Evolutionary conservation across 2,797 vertebrate species (phyloP).

Genomic region (Gymnodraco acuticeps): DNA sequence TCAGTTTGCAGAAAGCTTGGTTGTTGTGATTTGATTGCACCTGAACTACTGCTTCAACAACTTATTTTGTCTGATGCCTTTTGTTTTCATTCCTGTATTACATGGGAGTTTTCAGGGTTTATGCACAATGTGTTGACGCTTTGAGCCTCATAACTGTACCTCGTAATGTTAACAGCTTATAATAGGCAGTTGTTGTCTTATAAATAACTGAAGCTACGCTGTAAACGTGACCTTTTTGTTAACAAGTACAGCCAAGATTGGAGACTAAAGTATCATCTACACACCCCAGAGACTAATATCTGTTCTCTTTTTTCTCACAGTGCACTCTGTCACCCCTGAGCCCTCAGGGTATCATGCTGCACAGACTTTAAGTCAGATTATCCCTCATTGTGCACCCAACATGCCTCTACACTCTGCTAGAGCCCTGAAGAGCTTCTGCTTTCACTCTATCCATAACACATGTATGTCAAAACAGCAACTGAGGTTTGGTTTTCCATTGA

Average conservation of each 20-base stretch:
- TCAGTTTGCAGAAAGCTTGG: constrained; percentile 6
- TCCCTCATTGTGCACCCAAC: constrained; percentile 68
- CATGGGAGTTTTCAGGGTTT: background rate
- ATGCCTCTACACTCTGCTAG: constrained; percentile 61
- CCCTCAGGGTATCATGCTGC: constrained; percentile 72
- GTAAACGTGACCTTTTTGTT: constrained; percentile 51
- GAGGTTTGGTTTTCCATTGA: constrained; percentile 12
- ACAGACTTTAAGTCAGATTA: constrained; percentile 71
- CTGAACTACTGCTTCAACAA: constrained; percentile 2
- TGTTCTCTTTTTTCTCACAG: constrained; percentile 41
- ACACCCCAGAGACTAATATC: constrained; percentile 54
- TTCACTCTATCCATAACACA: constrained; percentile 39
- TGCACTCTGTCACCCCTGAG: constrained; percentile 75
- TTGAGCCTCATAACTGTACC: constrained; percentile 1
- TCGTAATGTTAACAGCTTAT: constrained; percentile 54
- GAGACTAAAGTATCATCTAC: constrained; percentile 51
- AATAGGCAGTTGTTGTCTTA: constrained; percentile 43
- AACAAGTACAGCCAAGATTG: constrained; percentile 46
- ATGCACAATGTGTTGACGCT: background rate
- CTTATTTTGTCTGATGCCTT: background rate
- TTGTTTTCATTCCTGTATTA: background rate
- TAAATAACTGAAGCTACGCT: constrained; percentile 36
- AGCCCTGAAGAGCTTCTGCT: constrained; percentile 51
- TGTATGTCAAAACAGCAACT: constrained; percentile 41
- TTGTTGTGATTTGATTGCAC: constrained; percentile 6